Percentiles rank a stretch among this genome's conserved stretches.
These are phyloP conservation scores for Hyposoter didymator DNA, from an alignment of 2,888 invertebrate genomes.

Conservation along the genomic window DNA sequence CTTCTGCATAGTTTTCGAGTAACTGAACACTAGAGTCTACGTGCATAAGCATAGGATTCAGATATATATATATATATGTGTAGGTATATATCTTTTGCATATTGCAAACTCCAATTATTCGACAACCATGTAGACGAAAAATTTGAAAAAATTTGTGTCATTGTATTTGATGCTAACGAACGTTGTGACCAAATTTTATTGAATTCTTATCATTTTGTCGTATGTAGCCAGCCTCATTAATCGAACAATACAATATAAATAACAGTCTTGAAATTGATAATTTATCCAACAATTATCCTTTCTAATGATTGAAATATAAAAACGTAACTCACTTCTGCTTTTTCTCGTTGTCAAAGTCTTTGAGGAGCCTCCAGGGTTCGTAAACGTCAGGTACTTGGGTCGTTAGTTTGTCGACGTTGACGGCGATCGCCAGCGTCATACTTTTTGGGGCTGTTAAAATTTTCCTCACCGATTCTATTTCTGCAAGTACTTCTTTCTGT, in stretches of 20 bases:
- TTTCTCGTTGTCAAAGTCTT: constrained; percentile 71
- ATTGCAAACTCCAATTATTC: too few relatives aligned
- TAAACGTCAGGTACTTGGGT: constrained; percentile 84
- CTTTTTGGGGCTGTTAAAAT: constrained; percentile 87
- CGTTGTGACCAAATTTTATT: too few relatives aligned
- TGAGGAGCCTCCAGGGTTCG: constrained; percentile 85
- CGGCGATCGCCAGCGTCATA: constrained; percentile 90
- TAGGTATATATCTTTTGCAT: too few relatives aligned
- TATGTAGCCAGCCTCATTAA: too few relatives aligned
- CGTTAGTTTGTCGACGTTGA: constrained; percentile 88
- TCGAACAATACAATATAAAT: not conserved
- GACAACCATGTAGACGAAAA: too few relatives aligned
- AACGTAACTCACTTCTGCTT: constrained; percentile 75
- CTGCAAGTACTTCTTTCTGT: constrained; percentile 84
- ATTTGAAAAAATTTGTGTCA: too few relatives aligned
- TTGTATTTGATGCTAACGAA: too few relatives aligned
- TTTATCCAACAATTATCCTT: not conserved
- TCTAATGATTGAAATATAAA: not conserved
- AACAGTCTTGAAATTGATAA: not conserved
- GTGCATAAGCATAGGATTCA: too few relatives aligned
- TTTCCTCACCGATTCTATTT: constrained; percentile 86
- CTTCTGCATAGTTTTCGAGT: too few relatives aligned
- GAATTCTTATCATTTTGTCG: too few relatives aligned
- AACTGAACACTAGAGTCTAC: too few relatives aligned
- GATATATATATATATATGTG: too few relatives aligned